Evolutionary conservation across 2,113 vertebrate genomes (phyloP), one percentile per base, ranked within the genome.

Genomic region (Astur gentilis): DNA sequence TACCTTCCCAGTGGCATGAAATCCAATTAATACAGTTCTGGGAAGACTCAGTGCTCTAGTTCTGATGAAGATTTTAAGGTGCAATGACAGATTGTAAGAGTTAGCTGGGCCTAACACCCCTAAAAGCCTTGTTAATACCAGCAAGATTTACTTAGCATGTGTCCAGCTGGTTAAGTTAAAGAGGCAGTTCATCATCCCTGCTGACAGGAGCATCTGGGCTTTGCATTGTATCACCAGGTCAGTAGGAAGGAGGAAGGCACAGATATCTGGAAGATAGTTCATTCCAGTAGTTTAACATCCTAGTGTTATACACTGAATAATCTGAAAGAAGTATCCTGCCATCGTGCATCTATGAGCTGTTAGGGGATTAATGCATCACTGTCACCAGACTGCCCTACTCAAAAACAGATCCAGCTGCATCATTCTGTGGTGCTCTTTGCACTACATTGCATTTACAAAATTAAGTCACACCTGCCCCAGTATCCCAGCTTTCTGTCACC

Each of bases 51-150:
- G 57, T n/a, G 81, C 70, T 65, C 36, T 17, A 16, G 40, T 45
- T 91, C 73, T 85, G 91, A 95, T 73, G 42, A 88, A 95, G 93
- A 91, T 94, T 93, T 94, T 94, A 91, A 93, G 66, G 66, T 83
- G 45, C 76, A 86, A 75, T 67, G 77, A 88, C 87, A 95, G 84
- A 83, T 18, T 90, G 44, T 3, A 60, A 15, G 75, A 79, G 77
- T 61, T 84, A 87, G 83, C 80, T 76, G 83, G 65, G 49, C 75
- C 69, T 87, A 90, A 94, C 91, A 60, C 36, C 70, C 70, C 57
- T 89, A 72, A 96, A 87, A 87, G 61, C 77, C 49, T 57, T 72
- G 54, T 57, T 97, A 91, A 94, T 91, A 50, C 34, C 17, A 34
- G 66, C 54, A 69, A 69, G 87, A 93, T 95, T 89, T 87, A 87